Conservation (phyloP, 2,888 invertebrate species). For the Eupithecia dodoneata region DNA sequence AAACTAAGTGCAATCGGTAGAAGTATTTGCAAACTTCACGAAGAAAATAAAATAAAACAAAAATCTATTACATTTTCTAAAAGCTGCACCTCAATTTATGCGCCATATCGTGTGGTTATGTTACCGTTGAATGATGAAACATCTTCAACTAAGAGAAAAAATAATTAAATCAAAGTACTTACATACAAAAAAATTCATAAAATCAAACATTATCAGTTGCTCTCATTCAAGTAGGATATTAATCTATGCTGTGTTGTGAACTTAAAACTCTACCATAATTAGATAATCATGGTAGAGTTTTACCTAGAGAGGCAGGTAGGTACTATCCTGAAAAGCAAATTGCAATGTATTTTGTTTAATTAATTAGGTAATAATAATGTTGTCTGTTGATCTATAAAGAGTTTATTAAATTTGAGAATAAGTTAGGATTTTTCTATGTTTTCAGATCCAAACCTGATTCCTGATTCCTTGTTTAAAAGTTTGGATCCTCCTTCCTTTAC, state of each 20-base stretch:
- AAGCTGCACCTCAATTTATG: slow-evolving; percentile 73
- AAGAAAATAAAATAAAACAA: slow-evolving; percentile 65
- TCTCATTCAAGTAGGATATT: neutral
- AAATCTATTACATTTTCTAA: slow-evolving; percentile 73
- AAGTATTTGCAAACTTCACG: slow-evolving; percentile 73
- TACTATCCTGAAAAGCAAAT: neutral
- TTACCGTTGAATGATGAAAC: slow-evolving; percentile 69
- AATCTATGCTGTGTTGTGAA: neutral
- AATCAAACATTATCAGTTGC: neutral
- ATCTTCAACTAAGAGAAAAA: slow-evolving; percentile 53
- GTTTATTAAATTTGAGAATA: slow-evolving; percentile 55
- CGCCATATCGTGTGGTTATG: slow-evolving; percentile 70
- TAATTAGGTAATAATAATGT: neutral
- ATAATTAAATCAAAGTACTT: neutral
- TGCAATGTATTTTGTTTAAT: neutral
- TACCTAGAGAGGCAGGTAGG: no score
- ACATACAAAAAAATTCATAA: slow-evolving; percentile 34
- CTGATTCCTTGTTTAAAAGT: neutral
- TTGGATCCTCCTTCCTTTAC: neutral
- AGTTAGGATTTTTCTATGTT: neutral
- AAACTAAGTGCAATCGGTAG: slow-evolving; percentile 77
- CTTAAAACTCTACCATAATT: neutral
- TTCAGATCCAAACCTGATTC: neutral
- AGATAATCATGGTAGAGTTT: no score
- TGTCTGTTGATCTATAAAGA: slow-evolving; percentile 63